Conservation (phyloP, 2,113 vertebrate genomes). For the Alaudala cheleensis region DNA sequence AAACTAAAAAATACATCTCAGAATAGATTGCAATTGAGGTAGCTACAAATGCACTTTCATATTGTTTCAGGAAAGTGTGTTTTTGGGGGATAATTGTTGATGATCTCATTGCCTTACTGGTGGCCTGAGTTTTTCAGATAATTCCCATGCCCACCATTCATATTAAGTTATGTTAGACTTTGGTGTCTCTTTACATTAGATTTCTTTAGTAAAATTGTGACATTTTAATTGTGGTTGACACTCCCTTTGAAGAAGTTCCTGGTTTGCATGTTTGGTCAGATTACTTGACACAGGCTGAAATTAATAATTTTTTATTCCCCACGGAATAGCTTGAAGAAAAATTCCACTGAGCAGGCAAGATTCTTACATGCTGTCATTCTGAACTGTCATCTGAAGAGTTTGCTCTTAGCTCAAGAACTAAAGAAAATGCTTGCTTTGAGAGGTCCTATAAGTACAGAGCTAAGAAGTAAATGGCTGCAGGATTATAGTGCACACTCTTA, state of each 20-base stretch:
- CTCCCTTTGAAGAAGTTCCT: neutral
- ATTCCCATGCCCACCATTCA: neutral
- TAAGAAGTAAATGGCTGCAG: slow-evolving; percentile 2
- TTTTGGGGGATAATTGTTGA: neutral
- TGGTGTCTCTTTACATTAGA: neutral
- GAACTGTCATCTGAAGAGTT: neutral
- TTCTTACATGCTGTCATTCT: neutral
- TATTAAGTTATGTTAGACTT: neutral
- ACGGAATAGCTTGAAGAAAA: neutral
- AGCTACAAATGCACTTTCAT: neutral
- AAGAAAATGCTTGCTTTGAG: neutral
- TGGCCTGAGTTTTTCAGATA: neutral
- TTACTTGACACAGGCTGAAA: neutral
- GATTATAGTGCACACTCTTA: neutral
- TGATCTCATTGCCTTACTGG: neutral
- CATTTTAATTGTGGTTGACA: neutral
- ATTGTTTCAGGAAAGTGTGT: neutral
- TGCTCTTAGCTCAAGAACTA: neutral
- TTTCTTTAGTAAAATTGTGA: neutral
- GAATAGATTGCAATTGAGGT: neutral
- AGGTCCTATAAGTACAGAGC: neutral
- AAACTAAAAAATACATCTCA: neutral
- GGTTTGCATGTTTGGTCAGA: neutral
- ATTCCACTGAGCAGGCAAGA: neutral
- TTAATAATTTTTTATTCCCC: neutral